Conservation (phyloP, 2,888 invertebrate species). For the Drosophila hamatofila region DNA sequence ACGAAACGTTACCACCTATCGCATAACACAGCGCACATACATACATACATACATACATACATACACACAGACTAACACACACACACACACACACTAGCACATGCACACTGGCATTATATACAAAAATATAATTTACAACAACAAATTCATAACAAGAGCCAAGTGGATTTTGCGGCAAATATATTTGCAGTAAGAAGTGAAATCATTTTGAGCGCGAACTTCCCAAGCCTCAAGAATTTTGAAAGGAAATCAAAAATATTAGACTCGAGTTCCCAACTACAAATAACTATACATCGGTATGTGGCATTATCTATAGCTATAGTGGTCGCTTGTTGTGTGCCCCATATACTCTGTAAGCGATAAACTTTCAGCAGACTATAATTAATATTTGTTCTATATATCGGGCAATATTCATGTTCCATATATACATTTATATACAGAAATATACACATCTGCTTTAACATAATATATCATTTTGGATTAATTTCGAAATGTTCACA, state of each 20-base stretch:
- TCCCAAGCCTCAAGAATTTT: constrained; percentile 8
- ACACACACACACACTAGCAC: constrained; percentile 25
- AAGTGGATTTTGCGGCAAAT: constrained; percentile 42
- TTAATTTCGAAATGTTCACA: constrained; percentile 22
- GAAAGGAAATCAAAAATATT: neutral
- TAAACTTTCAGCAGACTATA: constrained; percentile 5
- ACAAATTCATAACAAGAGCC: constrained; percentile 52
- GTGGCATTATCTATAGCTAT: neutral
- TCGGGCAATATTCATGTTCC: neutral
- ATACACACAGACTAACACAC: constrained; percentile 3
- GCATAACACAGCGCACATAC: constrained; percentile 68
- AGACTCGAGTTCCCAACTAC: neutral
- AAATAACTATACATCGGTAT: neutral
- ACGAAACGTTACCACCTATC: constrained; percentile 81
- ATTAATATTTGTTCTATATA: neutral
- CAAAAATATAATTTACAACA: constrained; percentile 43
- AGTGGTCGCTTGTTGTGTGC: neutral
- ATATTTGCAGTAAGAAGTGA: constrained; percentile 18
- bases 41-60: constrained; percentile 39
- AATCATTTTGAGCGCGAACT: constrained; percentile 34
- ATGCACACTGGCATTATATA: neutral
- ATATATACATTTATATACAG: neutral
- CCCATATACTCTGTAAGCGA: neutral
- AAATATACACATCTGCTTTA: neutral
- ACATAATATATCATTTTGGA: constrained; percentile 11